Evolutionary conservation across 2,888 invertebrate genomes (phyloP).

Genomic region (Caenorhabditis imperialis): DNA sequence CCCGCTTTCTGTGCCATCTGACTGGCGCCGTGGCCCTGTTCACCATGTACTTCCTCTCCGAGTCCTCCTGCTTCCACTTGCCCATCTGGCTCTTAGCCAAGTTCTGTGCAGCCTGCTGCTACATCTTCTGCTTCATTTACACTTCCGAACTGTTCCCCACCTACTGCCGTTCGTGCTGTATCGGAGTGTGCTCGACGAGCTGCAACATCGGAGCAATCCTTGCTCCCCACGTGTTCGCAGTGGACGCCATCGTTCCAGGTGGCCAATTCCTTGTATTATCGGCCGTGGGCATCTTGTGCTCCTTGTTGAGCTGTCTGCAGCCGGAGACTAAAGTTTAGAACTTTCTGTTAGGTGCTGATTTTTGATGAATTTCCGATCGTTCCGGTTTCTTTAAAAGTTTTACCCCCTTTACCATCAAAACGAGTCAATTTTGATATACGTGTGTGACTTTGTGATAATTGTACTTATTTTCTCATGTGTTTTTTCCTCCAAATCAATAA

Average conservation of each 20-base stretch:
- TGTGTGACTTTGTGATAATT: no score
- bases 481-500: no score
- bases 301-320: slow-evolving; percentile 23
- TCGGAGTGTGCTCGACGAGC: slow-evolving; percentile 57
- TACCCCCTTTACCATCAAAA: no score
- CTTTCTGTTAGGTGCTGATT: no score
- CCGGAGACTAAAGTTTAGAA: slow-evolving; percentile 37
- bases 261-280: slow-evolving; percentile 29
- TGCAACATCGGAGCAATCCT: slow-evolving; percentile 55
- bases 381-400: no score
- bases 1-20: slow-evolving; percentile 38
- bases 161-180: slow-evolving; percentile 45
- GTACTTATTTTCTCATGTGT: no score
- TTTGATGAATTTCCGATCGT: no score
- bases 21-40: slow-evolving; percentile 21
- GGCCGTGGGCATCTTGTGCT: slow-evolving; percentile 12
- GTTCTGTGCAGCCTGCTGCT: slow-evolving; percentile 51
- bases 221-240: slow-evolving; percentile 40
- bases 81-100: slow-evolving; percentile 50
- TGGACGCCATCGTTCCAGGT: slow-evolving; percentile 14
- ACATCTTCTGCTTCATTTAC: slow-evolving; percentile 54
- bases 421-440: no score
- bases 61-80: slow-evolving; percentile 25
- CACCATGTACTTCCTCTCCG: slow-evolving; percentile 37
- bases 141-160: slow-evolving; percentile 53